Percentiles rank a stretch among this genome's conserved stretches.
Evolutionary conservation across 2,797 vertebrate species (phyloP).

Genomic region (Calcarius lapponicus): DNA sequence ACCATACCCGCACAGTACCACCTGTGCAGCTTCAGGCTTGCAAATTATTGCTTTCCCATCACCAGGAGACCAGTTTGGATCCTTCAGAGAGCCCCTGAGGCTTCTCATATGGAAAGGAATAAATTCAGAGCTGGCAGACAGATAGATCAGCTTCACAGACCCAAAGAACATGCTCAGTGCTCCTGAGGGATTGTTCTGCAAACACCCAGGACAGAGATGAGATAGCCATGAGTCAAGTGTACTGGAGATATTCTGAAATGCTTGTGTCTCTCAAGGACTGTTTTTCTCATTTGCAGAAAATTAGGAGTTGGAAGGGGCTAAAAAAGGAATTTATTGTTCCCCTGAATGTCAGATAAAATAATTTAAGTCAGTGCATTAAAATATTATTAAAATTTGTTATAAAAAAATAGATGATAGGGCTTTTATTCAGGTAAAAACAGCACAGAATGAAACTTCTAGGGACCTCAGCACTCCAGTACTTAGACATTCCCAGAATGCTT

Average conservation of each 20-base stretch:
- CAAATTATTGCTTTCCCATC: background rate
- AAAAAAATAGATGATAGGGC: background rate
- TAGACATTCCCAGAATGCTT: constrained; percentile 38
- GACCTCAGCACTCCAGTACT: constrained; percentile 1
- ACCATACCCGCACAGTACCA: background rate
- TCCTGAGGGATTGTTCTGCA: background rate
- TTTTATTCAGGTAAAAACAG: constrained; percentile 12
- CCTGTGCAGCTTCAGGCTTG: background rate
- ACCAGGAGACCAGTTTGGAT: background rate
- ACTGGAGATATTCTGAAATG: background rate
- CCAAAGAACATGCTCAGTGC: background rate
- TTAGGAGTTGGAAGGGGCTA: background rate
- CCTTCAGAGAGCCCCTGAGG: background rate
- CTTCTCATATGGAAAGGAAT: background rate
- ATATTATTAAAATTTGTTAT: background rate
- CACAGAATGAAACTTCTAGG: background rate
- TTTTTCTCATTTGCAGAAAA: constrained; percentile 32
- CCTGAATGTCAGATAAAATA: background rate
- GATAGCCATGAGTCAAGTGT: background rate
- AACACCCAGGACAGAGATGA: background rate
- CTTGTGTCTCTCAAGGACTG: background rate
- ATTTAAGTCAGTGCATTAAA: background rate
- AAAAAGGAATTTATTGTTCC: background rate
- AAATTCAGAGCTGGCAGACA: background rate
- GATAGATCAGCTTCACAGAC: background rate